Percentiles rank a stretch among this genome's conserved stretches.
Conservation (phyloP, 2,797 vertebrate genomes). For the Miichthys miiuy region DNA sequence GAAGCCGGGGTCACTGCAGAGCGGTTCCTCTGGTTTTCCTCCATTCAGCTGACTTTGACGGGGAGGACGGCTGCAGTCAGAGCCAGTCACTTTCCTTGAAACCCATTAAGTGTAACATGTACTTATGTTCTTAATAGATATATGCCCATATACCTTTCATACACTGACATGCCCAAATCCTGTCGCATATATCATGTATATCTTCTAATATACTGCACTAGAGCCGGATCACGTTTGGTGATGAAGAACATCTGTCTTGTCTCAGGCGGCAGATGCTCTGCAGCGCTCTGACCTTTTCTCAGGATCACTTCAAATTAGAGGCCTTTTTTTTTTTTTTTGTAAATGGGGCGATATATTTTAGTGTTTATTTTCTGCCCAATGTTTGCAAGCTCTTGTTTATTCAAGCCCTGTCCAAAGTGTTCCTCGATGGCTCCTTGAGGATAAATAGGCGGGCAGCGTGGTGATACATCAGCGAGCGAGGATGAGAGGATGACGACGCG, state of each 20-base stretch:
- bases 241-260: slow-evolving; percentile 62
- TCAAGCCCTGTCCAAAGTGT: slow-evolving; percentile 20
- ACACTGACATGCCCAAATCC: slow-evolving; percentile 33
- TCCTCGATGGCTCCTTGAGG: slow-evolving; percentile 26
- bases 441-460: slow-evolving; percentile 50
- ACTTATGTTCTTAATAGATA: slow-evolving; percentile 29
- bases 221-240: slow-evolving; percentile 32
- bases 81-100: slow-evolving; percentile 51
- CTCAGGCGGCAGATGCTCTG: slow-evolving; percentile 52
- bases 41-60: slow-evolving; percentile 48
- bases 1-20: slow-evolving; percentile 54
- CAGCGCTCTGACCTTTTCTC: slow-evolving; percentile 40
- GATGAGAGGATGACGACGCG: slow-evolving; percentile 34
- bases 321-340: slow-evolving; percentile 4
- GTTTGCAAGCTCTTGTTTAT: slow-evolving; percentile 64
- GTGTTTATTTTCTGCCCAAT: slow-evolving; percentile 47
- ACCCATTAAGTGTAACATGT: slow-evolving; percentile 4
- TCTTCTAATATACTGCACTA: slow-evolving; percentile 42
- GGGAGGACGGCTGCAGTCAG: slow-evolving; percentile 50
- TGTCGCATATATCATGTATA: slow-evolving; percentile 37
- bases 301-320: slow-evolving; percentile 38
- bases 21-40: slow-evolving; percentile 59
- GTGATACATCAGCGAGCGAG: slow-evolving; percentile 15
- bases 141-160: slow-evolving; percentile 23
- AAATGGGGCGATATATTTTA: slow-evolving; percentile 28